Conservation (phyloP, 2,113 vertebrate genomes). For the Tetrax tetrax region DNA sequence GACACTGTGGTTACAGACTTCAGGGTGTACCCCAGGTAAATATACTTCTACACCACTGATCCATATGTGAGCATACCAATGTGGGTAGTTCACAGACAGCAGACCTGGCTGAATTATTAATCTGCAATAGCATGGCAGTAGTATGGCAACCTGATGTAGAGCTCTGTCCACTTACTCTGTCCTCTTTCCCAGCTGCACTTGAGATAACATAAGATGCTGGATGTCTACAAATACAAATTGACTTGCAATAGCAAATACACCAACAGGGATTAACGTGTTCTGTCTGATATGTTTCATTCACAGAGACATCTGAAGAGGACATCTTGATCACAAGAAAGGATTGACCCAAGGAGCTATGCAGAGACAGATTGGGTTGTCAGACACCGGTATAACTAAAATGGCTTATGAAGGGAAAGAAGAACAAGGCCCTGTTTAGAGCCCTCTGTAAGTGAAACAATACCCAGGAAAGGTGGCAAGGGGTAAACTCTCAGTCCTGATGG, state of each 20-base stretch:
- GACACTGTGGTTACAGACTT: not conserved
- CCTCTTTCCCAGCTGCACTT: not conserved
- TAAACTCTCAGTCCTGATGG: not conserved
- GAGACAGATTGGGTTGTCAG: not conserved
- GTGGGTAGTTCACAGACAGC: not conserved
- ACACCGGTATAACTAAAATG: not conserved
- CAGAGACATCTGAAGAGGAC: not conserved
- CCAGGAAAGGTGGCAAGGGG: not conserved
- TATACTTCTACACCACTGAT: not conserved
- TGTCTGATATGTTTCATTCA: not conserved
- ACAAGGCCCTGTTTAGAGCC: not conserved
- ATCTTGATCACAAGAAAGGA: not conserved
- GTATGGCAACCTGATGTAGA: not conserved
- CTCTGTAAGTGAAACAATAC: not conserved
- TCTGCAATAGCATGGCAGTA: not conserved
- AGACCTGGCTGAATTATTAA: not conserved
- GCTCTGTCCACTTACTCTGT: not conserved
- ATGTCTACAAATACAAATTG: not conserved
- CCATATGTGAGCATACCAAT: rapidly evolving
- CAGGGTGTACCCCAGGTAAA: not conserved
- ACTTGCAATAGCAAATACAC: not conserved
- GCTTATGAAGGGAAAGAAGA: not conserved
- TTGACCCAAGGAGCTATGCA: not conserved
- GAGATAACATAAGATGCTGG: not conserved
- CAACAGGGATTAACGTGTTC: not conserved